Evolutionary conservation across 2,113 vertebrate genomes (phyloP), one percentile per base, ranked within the genome.

Genomic region (Jacana jacana): DNA sequence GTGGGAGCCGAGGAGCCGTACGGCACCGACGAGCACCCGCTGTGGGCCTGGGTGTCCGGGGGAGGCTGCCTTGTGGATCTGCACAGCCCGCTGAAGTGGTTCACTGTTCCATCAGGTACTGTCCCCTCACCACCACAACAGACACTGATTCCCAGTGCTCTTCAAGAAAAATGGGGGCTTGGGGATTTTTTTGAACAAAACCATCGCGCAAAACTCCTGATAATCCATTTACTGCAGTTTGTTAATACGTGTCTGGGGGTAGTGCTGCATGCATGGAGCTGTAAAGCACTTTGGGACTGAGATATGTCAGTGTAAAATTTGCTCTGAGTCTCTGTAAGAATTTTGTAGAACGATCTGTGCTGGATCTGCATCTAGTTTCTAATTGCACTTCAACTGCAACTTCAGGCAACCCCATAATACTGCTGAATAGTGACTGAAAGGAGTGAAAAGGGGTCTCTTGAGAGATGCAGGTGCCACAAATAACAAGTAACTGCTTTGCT

Each of bases 21-120:
- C 0, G 98, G 97, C 17, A 40, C 92, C 0, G 99, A 99, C 4
- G 98, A 99, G 82, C 99, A 97, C 93, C 98, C 98, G 0, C 88
- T 99, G 71, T 99, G 99, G 99, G 99, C 98, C 39, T 99, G 99
- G 99, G 98, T 99, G 78, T 99, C 98, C 1, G 99, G 98, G 28
- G 99, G 99, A 42, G 98, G 98, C 95, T 99, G 99, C 27, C 96
- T 97, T 0, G 98, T 99, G 23, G 99, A 99, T 90, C 94, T 98
- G 11, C 98, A 99, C 91, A 97, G 97, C 35, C 96, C 97, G 0
- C 96, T 99, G 82, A 98, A 95, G 91, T 99, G 99, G 99, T 99
- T 99, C 97, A 98, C 95, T 69, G 93, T 92, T 72, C 92, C 95
- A 5, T 95, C 98, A 78, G 98, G 99, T 99, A 96, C 86, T 58